Conservation (phyloP, 2,888 invertebrate genomes). For the Aspidapion aeneum region DNA sequence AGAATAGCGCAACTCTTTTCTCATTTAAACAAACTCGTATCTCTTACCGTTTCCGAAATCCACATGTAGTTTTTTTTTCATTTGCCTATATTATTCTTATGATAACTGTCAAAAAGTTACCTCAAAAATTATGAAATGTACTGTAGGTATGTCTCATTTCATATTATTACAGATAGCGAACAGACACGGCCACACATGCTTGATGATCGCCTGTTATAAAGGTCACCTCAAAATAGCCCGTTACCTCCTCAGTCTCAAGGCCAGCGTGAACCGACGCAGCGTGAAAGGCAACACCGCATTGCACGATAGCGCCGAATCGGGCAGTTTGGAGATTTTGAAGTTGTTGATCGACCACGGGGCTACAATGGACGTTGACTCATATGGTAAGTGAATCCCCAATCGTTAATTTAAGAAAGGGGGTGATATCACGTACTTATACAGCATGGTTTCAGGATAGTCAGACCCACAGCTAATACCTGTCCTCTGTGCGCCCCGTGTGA, state of each 20-base stretch:
- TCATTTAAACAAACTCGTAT: too few species aligned
- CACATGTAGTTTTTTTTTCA: too few species aligned
- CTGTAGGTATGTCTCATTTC: too few species aligned
- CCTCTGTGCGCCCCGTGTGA: background rate
- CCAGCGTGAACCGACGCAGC: constrained; percentile 90
- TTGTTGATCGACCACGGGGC: constrained; percentile 85
- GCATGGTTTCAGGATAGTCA: too few species aligned
- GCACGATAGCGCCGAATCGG: constrained; percentile 97
- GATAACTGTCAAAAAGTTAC: too few species aligned
- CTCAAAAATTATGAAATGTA: too few species aligned
- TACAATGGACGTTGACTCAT: constrained; percentile 90
- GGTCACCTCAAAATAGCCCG: constrained; percentile 89
- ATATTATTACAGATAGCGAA: constrained; percentile 78
- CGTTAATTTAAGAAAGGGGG: background rate
- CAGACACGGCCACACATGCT: constrained; percentile 91
- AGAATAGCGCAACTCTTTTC: too few species aligned
- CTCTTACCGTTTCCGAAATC: too few species aligned
- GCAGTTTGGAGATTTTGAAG: constrained; percentile 88
- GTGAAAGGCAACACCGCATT: constrained; percentile 94
- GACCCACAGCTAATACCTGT: too few species aligned
- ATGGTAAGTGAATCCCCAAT: constrained; percentile 60
- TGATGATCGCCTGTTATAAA: constrained; percentile 98
- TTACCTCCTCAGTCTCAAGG: constrained; percentile 80
- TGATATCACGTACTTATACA: background rate
- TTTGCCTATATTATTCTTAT: too few species aligned